These are phyloP conservation scores for Myxocyprinus asiaticus DNA, from an alignment of 2,113 vertebrate genomes.

Conservation along the genomic window DNA sequence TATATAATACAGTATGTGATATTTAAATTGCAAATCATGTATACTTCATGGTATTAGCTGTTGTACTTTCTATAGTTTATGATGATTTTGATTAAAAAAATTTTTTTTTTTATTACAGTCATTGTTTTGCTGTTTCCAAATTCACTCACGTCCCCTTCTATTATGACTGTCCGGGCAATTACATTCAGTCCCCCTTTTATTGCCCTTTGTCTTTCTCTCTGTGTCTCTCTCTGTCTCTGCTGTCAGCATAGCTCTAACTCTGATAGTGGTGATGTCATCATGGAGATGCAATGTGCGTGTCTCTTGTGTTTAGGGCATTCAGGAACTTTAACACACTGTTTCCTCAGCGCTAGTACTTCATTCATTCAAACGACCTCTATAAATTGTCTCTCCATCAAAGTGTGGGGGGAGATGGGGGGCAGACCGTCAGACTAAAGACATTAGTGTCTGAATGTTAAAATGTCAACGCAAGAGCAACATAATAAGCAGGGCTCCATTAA, in stretches of 20 bases:
- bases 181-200: too few species aligned
- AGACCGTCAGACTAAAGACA: slow-evolving; percentile 12
- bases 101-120: too few species aligned
- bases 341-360: background rate
- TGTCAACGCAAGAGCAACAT: slow-evolving; percentile 26
- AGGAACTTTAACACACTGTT: background rate
- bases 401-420: background rate
- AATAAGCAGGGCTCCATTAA: slow-evolving; percentile 23
- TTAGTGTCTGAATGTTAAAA: slow-evolving; percentile 32
- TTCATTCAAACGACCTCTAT: slow-evolving; percentile 48
- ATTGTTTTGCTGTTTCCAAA: too few species aligned
- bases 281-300: slow-evolving; percentile 55
- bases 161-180: too few species aligned
- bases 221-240: background rate
- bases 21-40: too few species aligned
- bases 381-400: slow-evolving; percentile 21
- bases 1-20: too few species aligned
- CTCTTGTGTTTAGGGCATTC: background rate
- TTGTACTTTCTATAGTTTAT: too few species aligned
- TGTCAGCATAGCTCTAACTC: slow-evolving; percentile 44
- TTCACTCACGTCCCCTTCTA: too few species aligned
- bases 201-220: too few species aligned
- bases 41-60: too few species aligned
- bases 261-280: slow-evolving; percentile 57
- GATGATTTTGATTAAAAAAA: too few species aligned